Percentiles rank a stretch among this genome's conserved stretches.
Evolutionary conservation across 1,140 invertebrate species (phyloP).

Genomic region (Meloidogyne chitwoodi): DNA sequence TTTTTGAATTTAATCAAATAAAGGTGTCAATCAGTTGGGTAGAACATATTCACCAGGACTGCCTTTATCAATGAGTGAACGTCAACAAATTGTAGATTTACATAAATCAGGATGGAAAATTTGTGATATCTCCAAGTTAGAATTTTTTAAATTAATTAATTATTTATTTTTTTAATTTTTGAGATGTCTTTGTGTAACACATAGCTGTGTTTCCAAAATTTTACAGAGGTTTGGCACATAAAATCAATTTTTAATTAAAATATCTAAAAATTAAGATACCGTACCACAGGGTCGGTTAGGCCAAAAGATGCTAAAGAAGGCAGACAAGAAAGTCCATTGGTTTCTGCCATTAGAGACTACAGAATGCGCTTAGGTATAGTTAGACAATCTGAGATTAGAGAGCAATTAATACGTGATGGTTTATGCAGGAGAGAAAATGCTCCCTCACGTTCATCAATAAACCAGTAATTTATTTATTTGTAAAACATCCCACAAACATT

Average conservation of each 20-base stretch:
- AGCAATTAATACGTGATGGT: slow-evolving; percentile 55
- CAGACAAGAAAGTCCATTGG: slow-evolving; percentile 52
- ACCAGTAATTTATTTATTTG: slow-evolving; percentile 41
- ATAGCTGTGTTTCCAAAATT: slow-evolving; percentile 57
- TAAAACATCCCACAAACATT: not conserved
- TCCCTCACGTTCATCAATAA: slow-evolving; percentile 53
- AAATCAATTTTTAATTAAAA: not conserved
- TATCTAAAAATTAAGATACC: slow-evolving; percentile 41
- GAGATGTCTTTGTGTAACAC: slow-evolving; percentile 53
- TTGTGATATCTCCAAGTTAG: slow-evolving; percentile 55
- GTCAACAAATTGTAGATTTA: slow-evolving; percentile 52
- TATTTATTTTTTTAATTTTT: not conserved
- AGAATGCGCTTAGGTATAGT: slow-evolving; percentile 48
- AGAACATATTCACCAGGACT: slow-evolving; percentile 53
- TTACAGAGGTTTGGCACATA: slow-evolving; percentile 52
- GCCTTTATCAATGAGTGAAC: slow-evolving; percentile 52
- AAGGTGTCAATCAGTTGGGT: slow-evolving; percentile 57
- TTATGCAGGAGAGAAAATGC: slow-evolving; percentile 52
- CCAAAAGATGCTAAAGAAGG: slow-evolving; percentile 59
- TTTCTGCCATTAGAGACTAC: slow-evolving; percentile 54
- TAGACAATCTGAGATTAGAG: slow-evolving; percentile 56
- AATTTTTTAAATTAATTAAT: not conserved
- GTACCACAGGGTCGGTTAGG: slow-evolving; percentile 49
- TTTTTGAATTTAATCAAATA: not conserved
- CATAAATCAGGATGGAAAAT: slow-evolving; percentile 59